Conservation (phyloP, 2,113 vertebrate genomes). For the Sylvia atricapilla region DNA sequence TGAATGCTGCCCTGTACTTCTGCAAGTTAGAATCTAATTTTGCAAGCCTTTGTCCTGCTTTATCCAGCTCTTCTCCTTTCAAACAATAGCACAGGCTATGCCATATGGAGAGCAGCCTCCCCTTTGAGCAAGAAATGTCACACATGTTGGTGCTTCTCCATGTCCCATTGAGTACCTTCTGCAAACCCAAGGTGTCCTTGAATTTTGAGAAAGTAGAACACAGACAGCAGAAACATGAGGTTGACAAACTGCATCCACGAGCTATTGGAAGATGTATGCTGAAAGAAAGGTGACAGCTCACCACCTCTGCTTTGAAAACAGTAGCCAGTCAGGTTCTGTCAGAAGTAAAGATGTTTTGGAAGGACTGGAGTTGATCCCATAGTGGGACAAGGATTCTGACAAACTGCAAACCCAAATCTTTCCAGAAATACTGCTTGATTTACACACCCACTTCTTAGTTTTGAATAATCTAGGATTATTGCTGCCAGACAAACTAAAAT, state of each 20-base stretch:
- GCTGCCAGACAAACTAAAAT: slow-evolving; percentile 37
- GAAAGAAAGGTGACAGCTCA: not conserved
- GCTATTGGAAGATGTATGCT: not conserved
- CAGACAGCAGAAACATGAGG: not conserved
- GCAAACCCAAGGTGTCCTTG: not conserved
- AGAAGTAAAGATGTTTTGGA: not conserved
- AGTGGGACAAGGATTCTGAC: not conserved
- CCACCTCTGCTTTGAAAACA: not conserved
- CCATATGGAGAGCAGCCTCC: not conserved
- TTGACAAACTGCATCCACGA: not conserved
- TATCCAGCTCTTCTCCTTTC: not conserved
- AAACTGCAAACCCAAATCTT: not conserved
- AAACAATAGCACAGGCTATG: not conserved
- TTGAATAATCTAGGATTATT: slow-evolving; percentile 35
- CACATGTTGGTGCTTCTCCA: not conserved
- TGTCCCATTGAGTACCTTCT: not conserved
- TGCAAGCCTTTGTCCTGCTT: not conserved
- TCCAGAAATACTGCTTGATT: not conserved
- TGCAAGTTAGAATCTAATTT: not conserved
- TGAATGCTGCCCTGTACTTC: not conserved
- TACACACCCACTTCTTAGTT: slow-evolving; percentile 31
- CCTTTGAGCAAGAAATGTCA: not conserved
- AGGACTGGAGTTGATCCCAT: not conserved
- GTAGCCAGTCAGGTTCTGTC: not conserved
- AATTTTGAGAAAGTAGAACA: not conserved